These are phyloP conservation scores for Caranx melampygus DNA, from an alignment of 2,113 vertebrate genomes.

Conservation along the genomic window DNA sequence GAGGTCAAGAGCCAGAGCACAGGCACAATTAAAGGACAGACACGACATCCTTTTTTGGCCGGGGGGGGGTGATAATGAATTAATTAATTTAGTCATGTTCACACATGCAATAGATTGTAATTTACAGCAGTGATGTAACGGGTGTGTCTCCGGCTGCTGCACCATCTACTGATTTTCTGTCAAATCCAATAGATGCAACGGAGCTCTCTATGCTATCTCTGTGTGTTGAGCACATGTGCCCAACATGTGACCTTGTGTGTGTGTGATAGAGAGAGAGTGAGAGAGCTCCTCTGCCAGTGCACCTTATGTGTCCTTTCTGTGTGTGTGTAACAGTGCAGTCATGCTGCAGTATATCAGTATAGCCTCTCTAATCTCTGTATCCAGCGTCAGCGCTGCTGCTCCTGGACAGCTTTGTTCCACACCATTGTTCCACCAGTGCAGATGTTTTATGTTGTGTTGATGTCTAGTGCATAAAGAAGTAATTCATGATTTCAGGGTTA, in stretches of 20 bases:
- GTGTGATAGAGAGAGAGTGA: constrained; percentile 13
- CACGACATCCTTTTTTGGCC: not conserved
- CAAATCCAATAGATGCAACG: constrained; percentile 5
- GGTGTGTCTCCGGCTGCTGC: not conserved
- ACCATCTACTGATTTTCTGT: constrained; percentile 36
- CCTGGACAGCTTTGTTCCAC: constrained; percentile 57
- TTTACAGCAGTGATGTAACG: not conserved
- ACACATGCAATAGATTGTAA: not conserved
- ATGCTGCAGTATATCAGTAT: constrained; percentile 62
- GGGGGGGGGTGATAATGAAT: not conserved
- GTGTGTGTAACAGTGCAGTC: constrained; percentile 30
- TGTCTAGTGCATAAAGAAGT: not conserved
- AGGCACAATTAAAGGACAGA: not conserved
- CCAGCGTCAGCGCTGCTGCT: constrained; percentile 41
- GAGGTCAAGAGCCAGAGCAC: not conserved
- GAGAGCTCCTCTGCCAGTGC: constrained; percentile 33
- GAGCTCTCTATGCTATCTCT: constrained; percentile 12
- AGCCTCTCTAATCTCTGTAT: constrained; percentile 59
- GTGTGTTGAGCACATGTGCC: constrained; percentile 52
- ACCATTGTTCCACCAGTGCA: constrained; percentile 9
- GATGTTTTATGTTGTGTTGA: not conserved
- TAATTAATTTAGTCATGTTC: not conserved
- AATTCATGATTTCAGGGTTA: not conserved
- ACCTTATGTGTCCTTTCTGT: constrained; percentile 37
- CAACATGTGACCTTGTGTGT: constrained; percentile 62